Evolutionary conservation across 2,797 vertebrate species (phyloP).

Genomic region (Catamblyrhynchus diadema): DNA sequence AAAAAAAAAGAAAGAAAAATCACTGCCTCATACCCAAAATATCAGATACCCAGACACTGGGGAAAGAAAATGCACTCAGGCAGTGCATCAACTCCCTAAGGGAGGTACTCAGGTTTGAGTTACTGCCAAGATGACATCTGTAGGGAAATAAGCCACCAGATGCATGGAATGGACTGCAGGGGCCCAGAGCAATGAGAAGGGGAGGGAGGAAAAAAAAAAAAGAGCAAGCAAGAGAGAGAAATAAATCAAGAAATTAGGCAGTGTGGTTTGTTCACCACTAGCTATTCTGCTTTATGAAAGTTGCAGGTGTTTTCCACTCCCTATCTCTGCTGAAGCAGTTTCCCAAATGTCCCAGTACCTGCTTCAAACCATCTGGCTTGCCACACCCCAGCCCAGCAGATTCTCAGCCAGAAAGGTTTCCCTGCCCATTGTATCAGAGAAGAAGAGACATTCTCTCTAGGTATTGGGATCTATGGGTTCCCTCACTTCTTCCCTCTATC

Average conservation of each 20-base stretch:
- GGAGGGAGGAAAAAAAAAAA: rapidly evolving
- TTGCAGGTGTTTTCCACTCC: not conserved
- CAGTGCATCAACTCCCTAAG: not conserved
- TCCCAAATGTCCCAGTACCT: not conserved
- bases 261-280: not conserved
- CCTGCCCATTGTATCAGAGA: not conserved
- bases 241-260: not conserved
- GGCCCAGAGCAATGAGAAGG: not conserved
- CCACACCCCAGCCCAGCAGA: not conserved
- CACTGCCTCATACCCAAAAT: not conserved
- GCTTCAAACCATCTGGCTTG: not conserved
- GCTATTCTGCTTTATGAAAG: not conserved
- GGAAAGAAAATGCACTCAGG: not conserved
- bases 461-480: not conserved
- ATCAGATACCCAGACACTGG: not conserved
- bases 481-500: not conserved
- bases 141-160: conserved; percentile 13
- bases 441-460: not conserved
- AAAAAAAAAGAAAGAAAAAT: not conserved
- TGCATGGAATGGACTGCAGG: not conserved
- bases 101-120: not conserved
- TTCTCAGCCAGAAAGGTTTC: not conserved
- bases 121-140: conserved; percentile 14
- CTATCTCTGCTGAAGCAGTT: not conserved
- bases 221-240: rapidly evolving